Evolutionary conservation across 2,113 vertebrate genomes (phyloP).

Genomic region (Nerophis ophidion): DNA sequence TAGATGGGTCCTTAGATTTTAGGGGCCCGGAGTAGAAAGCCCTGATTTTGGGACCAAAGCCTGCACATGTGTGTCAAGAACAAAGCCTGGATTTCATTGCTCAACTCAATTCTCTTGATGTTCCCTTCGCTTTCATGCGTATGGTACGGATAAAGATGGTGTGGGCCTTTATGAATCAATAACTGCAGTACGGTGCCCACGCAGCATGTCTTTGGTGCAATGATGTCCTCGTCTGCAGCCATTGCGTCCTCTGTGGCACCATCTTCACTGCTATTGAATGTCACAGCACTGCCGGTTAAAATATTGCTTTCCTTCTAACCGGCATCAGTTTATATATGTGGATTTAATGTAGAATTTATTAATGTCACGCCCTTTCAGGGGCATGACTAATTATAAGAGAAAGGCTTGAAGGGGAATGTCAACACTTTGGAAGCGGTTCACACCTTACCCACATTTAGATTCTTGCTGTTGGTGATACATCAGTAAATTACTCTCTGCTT

Average conservation of each 20-base stretch:
- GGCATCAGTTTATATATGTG: constrained; percentile 60
- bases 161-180: constrained; percentile 65
- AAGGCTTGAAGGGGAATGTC: constrained; percentile 62
- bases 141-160: constrained; percentile 62
- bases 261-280: constrained; percentile 56
- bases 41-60: constrained; percentile 51
- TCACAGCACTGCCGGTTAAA: constrained; percentile 57
- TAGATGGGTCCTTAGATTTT: constrained; percentile 61
- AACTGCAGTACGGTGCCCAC: constrained; percentile 46
- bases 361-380: constrained; percentile 72
- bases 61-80: constrained; percentile 28
- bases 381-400: constrained; percentile 65
- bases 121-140: constrained; percentile 51
- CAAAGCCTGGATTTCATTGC: constrained; percentile 52
- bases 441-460: constrained; percentile 33
- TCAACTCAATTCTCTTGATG: constrained; percentile 57
- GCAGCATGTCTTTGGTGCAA: constrained; percentile 35
- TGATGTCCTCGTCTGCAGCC: constrained; percentile 43
- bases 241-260: constrained; percentile 46
- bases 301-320: constrained; percentile 62
- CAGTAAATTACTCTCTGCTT: constrained; percentile 42
- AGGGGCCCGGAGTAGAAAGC: constrained; percentile 51
- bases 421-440: constrained; percentile 56
- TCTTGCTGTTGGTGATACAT: constrained; percentile 49
- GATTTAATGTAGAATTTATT: constrained; percentile 69